phyloP scores from a whole-genome alignment of 1,140 invertebrate genomes.

The Cyrtorhinus lividipennis region DNA sequence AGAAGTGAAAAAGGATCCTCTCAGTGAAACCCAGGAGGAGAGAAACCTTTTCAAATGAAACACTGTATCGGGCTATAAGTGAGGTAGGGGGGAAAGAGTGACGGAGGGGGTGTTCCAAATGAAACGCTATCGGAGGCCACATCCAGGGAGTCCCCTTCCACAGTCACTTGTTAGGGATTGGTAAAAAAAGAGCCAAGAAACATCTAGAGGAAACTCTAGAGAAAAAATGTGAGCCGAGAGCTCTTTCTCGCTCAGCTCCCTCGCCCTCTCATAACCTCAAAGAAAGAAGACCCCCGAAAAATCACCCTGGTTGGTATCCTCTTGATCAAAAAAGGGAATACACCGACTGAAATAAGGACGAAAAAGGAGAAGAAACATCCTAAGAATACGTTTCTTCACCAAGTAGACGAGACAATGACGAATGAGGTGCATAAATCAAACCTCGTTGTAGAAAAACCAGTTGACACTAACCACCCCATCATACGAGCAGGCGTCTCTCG shows the following conservation, averaged over 20 bases:
- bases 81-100: background rate
- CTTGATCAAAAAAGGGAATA: background rate
- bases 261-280: too few species aligned
- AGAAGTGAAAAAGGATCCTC: too few species aligned
- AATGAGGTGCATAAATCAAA: background rate
- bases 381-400: background rate
- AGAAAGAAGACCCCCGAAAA: background rate
- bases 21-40: too few species aligned
- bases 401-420: background rate
- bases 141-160: background rate
- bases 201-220: background rate
- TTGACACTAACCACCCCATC: background rate
- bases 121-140: background rate
- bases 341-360: too few species aligned
- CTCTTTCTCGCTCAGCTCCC: too few species aligned
- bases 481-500: background rate
- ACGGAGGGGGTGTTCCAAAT: background rate
- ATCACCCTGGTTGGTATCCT: too few species aligned
- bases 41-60: background rate
- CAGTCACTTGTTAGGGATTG: background rate
- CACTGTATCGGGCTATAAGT: background rate
- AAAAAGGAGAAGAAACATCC: too few species aligned
- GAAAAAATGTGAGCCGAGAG: background rate
- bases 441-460: background rate
- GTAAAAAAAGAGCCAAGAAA: background rate